phyloP scores from a whole-genome alignment of 2,797 vertebrate genomes.

The Lates japonicus region DNA sequence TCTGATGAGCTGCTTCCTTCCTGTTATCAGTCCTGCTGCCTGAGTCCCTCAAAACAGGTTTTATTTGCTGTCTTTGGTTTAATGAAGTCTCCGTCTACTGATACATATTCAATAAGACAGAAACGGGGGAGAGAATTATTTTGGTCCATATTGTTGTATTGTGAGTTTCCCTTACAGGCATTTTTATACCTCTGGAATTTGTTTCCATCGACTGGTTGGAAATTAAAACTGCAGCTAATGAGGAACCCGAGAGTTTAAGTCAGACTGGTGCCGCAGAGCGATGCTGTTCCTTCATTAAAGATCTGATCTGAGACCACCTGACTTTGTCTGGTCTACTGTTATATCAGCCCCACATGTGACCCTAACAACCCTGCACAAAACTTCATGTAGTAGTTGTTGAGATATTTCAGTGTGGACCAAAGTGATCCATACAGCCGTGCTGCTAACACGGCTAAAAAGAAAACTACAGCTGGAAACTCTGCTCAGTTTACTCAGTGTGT shows the following conservation, averaged over 20 bases:
- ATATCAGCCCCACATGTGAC: too few species aligned
- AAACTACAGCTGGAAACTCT: too few species aligned
- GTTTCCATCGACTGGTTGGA: conserved; percentile 25
- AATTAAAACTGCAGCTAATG: conserved; percentile 28
- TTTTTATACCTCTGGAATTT: not conserved
- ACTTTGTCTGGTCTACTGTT: not conserved
- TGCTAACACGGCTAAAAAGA: too few species aligned
- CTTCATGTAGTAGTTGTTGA: too few species aligned
- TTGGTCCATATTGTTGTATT: conserved; percentile 24
- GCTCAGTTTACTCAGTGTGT: too few species aligned
- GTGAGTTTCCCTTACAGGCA: conserved; percentile 31
- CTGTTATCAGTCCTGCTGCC: conserved; percentile 55
- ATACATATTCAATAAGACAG: conserved; percentile 60
- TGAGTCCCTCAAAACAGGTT: conserved; percentile 34
- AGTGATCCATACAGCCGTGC: too few species aligned
- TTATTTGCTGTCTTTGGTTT: conserved; percentile 49
- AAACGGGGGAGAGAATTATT: conserved; percentile 11
- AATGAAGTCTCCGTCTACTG: conserved; percentile 52
- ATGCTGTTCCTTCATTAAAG: not conserved
- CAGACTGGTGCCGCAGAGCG: not conserved
- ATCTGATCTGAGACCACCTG: not conserved
- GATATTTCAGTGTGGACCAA: too few species aligned
- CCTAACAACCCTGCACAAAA: too few species aligned
- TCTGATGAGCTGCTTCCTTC: conserved; percentile 65
- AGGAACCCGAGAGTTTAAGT: not conserved